These are phyloP conservation scores for Synanthedon tipuliformis DNA, from an alignment of 2,888 invertebrate genomes.

Conservation along the genomic window DNA sequence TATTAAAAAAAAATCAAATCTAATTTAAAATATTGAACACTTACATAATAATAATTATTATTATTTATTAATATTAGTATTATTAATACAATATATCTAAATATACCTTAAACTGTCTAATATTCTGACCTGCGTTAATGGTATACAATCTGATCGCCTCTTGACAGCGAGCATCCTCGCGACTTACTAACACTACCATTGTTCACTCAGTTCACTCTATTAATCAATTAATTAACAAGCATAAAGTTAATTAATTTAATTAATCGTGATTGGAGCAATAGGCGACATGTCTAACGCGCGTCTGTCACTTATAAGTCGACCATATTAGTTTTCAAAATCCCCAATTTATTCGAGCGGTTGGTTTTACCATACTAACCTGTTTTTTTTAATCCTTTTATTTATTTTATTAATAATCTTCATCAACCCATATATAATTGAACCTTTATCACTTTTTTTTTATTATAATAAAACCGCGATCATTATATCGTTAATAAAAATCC, in stretches of 20 bases:
- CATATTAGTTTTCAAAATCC: background rate
- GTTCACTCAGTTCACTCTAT: background rate
- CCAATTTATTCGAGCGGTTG: no score
- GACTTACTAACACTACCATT: background rate
- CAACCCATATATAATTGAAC: no score
- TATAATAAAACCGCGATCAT: no score
- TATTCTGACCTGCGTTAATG: constrained; percentile 42
- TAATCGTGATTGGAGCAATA: background rate
- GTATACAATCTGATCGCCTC: constrained; percentile 23
- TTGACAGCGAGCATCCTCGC: background rate
- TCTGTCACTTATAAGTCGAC: background rate
- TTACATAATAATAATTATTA: background rate
- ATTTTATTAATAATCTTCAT: no score
- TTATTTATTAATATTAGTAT: background rate
- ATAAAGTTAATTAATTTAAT: background rate
- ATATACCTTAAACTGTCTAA: background rate
- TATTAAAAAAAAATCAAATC: no score
- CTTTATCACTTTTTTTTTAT: no score
- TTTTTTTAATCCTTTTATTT: no score
- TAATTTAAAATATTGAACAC: no score
- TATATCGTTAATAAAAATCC: no score
- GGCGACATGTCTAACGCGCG: background rate
- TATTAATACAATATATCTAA: background rate
- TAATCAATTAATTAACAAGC: background rate
- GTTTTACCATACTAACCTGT: no score